Evolutionary conservation across 1,140 invertebrate species (phyloP), one percentile per base, ranked within the genome.

Genomic region (Brachionus rubens): DNA sequence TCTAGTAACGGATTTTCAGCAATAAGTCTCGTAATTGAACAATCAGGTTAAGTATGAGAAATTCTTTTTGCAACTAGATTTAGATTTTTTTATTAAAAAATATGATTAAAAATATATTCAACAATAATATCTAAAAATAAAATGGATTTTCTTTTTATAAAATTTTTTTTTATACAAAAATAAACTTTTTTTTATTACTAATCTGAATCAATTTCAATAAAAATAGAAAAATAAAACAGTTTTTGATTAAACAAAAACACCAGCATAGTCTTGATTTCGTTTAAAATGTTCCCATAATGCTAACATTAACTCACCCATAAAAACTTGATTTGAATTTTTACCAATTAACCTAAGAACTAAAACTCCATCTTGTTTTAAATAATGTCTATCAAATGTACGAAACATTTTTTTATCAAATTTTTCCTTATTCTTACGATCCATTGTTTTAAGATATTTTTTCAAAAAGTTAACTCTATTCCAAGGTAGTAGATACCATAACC

Each of bases 351-450:
- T 79, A 10, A 87, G 80, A 7, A 86, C 83, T 78, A 87, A 86
- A 47, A 87, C 85, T 12, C 86, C 86, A 78, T 87, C 86, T 59
- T 84, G 85, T n/a, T 85, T 82, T n/a, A 87, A 80, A 79, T 86
- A 87, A 77, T 87, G 84, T 80, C 86, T 83, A 21, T 84, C 82
- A 78, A 87, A 87, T 33, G 83, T 80, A 59, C 80, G 80, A 33
- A 82, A 79, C 50, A 81, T 80, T 62, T 82, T 77, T 80, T 82
- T 41, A 78, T 77, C 24, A 82, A 80, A 76, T 80, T 83, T 65
- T 26, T 80, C 80, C 4, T 80, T 78, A 6, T 79, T 80, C 7
- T 83, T 79, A 3, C 82, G 77, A 59, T 82, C 81, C 81, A 84
- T 83, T 24, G 83, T 79, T 79, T 83, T 84, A n/a, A 85, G 79